These are phyloP conservation scores for Malurus splendens DNA, from an alignment of 2,797 vertebrate species.

Conservation along the genomic window DNA sequence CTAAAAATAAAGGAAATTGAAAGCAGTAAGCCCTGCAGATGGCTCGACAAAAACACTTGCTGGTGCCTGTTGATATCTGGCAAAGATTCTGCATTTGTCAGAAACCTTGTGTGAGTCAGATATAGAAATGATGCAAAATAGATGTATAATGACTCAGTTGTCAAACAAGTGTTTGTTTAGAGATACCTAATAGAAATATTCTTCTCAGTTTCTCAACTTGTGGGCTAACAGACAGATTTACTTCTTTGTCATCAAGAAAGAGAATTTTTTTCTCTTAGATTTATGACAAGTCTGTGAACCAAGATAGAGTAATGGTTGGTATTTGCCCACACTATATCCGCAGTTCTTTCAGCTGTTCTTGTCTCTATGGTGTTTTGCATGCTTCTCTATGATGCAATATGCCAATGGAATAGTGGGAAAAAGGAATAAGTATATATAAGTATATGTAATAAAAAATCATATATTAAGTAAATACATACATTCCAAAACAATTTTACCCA, in stretches of 20 bases:
- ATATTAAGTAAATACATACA: not conserved
- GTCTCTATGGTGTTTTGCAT: not conserved
- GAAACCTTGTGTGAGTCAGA: not conserved
- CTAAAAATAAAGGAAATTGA: conserved; percentile 31
- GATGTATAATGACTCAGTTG: not conserved
- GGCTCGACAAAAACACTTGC: not conserved
- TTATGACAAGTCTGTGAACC: not conserved
- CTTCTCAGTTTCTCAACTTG: not conserved
- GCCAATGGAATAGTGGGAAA: not conserved
- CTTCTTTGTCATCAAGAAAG: not conserved
- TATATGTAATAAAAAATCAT: not conserved
- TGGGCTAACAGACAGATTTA: not conserved
- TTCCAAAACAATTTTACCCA: not conserved
- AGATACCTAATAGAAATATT: not conserved
- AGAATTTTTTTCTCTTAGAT: not conserved
- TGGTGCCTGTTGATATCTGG: conserved; percentile 1
- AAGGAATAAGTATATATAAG: not conserved
- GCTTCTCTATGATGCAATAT: not conserved
- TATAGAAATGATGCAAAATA: not conserved
- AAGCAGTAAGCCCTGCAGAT: conserved; percentile 4
- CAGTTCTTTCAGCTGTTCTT: not conserved
- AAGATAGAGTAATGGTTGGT: not conserved
- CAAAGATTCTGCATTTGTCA: not conserved
- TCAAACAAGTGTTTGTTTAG: not conserved
- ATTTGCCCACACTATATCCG: not conserved